Conservation (phyloP, 1,140 invertebrate genomes). For the Leptonema lineaticorne region DNA sequence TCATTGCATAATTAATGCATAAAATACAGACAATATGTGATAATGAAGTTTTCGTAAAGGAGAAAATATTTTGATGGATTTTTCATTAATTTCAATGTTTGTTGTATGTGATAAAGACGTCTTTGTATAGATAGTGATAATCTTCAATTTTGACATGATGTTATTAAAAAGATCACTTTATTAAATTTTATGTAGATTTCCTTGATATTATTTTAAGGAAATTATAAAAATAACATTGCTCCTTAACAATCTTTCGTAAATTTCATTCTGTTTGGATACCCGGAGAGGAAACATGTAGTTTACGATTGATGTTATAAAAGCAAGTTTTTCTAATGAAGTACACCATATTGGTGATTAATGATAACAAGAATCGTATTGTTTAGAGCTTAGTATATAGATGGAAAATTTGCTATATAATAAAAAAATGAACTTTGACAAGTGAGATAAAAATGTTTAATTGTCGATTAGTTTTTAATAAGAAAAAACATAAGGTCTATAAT, state of each 20-base stretch:
- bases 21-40: neutral
- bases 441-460: conserved; percentile 30
- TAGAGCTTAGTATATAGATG: conserved; percentile 24
- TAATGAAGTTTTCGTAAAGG: neutral
- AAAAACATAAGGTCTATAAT: conserved; percentile 25
- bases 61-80: neutral
- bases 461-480: conserved; percentile 20
- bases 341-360: conserved; percentile 46
- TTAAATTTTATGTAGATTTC: neutral
- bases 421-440: conserved; percentile 35
- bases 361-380: conserved; percentile 23
- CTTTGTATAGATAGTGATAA: conserved; percentile 4
- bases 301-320: no score
- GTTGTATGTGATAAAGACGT: conserved; percentile 7
- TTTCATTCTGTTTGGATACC: no score
- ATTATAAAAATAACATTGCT: neutral
- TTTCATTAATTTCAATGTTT: conserved; percentile 5
- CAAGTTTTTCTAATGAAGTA: conserved; percentile 38
- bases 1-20: neutral
- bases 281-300: no score
- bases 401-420: conserved; percentile 29
- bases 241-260: conserved; percentile 1
- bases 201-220: neutral
- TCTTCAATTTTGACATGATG: neutral
- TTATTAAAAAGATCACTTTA: neutral